These are phyloP conservation scores for Coracias cyanogaster DNA, from an alignment of 2,797 vertebrate genomes.

Conservation along the genomic window DNA sequence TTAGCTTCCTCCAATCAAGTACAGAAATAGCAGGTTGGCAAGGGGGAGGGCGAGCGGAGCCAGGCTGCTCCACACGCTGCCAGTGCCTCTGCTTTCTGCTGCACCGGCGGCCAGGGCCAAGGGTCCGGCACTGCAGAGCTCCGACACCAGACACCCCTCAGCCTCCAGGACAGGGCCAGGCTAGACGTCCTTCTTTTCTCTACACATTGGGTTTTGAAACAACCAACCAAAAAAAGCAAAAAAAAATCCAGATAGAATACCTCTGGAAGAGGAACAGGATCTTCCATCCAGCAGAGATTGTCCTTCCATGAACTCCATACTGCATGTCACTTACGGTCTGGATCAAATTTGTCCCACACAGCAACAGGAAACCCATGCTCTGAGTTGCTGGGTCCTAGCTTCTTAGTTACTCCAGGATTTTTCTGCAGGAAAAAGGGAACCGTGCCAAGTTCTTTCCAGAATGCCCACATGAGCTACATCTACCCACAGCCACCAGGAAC, in stretches of 20 bases:
- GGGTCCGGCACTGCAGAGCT: not conserved
- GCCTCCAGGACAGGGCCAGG: not conserved
- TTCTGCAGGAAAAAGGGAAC: not conserved
- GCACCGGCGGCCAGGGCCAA: not conserved
- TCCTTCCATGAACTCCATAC: not conserved
- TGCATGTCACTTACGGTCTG: not conserved
- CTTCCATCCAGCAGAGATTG: not conserved
- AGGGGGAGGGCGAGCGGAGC: not conserved
- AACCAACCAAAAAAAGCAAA: not conserved
- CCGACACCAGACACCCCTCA: not conserved
- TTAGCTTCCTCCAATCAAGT: not conserved
- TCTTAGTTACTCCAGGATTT: not conserved
- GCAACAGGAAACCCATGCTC: not conserved
- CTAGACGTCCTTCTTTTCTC: not conserved
- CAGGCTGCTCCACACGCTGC: not conserved
- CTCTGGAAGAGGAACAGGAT: not conserved
- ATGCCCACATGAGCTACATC: not conserved
- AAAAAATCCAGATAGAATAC: not conserved
- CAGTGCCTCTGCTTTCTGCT: not conserved
- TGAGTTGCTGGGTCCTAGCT: not conserved
- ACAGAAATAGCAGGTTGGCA: slow-evolving; percentile 16
- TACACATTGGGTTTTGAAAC: not conserved
- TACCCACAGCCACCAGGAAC: not conserved
- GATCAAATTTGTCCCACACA: not conserved
- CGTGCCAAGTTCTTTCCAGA: not conserved